Evolutionary conservation across 2,888 invertebrate genomes (phyloP).

Genomic region (Epistrophella euchroma): DNA sequence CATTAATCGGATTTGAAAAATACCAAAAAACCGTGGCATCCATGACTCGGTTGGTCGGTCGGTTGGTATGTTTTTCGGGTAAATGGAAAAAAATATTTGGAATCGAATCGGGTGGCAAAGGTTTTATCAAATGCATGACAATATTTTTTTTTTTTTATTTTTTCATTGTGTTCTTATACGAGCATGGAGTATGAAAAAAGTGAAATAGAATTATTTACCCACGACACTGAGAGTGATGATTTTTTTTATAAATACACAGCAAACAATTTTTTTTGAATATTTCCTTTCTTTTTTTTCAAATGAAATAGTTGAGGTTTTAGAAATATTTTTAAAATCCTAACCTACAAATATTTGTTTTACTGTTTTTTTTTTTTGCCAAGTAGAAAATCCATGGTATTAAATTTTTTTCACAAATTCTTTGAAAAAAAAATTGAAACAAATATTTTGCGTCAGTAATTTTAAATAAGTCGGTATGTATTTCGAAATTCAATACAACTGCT

Average conservation of each 20-base stretch:
- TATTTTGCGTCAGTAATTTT: too few relatives aligned
- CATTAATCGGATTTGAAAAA: constrained; percentile 72
- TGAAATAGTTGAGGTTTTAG: background rate
- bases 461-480: too few relatives aligned
- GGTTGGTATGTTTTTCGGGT: background rate
- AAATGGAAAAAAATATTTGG: constrained; percentile 42
- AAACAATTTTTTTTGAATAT: background rate
- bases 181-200: background rate
- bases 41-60: background rate
- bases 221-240: background rate
- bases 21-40: constrained; percentile 29
- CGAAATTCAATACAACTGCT: too few relatives aligned
- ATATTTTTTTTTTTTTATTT: constrained; percentile 28
- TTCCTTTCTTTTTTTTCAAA: background rate
- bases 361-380: too few relatives aligned
- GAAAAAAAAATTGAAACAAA: too few relatives aligned
- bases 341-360: too few relatives aligned
- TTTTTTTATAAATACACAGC: too few relatives aligned
- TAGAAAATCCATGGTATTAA: too few relatives aligned
- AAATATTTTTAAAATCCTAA: background rate
- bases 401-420: too few relatives aligned
- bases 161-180: background rate
- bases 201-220: background rate
- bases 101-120: constrained; percentile 62
- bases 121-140: constrained; percentile 57